Conservation (phyloP, 2,888 invertebrate genomes). For the Bursaphelenchus okinawaensis region DNA sequence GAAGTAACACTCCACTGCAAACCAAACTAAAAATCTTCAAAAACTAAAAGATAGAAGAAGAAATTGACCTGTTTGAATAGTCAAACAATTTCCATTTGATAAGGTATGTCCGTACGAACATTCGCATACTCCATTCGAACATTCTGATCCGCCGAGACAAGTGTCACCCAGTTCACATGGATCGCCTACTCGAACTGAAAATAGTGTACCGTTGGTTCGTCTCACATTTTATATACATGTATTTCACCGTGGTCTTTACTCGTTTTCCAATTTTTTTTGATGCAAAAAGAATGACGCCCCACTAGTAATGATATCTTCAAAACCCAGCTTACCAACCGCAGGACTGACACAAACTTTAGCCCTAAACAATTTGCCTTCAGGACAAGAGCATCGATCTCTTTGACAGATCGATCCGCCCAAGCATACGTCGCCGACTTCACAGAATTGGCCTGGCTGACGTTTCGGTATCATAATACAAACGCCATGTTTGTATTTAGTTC, state of each 20-base stretch:
- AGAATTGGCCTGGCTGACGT: constrained; percentile 11
- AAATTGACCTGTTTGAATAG: not conserved
- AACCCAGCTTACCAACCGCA: not conserved
- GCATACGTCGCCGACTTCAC: constrained; percentile 31
- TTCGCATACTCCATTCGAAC: constrained; percentile 37
- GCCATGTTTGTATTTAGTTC: constrained; percentile 3
- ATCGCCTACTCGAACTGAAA: constrained; percentile 29
- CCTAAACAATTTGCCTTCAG: constrained; percentile 16
- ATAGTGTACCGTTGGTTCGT: too few relatives aligned
- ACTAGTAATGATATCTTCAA: not conserved
- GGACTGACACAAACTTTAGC: not conserved
- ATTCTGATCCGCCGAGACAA: constrained; percentile 43
- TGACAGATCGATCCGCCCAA: constrained; percentile 39
- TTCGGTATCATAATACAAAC: not conserved
- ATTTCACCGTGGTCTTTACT: too few relatives aligned
- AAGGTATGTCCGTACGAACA: constrained; percentile 1
- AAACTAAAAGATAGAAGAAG: not conserved
- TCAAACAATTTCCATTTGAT: not conserved
- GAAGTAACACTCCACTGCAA: not conserved
- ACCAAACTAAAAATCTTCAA: not conserved
- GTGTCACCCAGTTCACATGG: constrained; percentile 41
- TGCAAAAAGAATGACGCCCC: too few relatives aligned
- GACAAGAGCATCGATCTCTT: constrained; percentile 41
- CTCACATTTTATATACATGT: too few relatives aligned
- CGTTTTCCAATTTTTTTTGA: too few relatives aligned